These are phyloP conservation scores for Rhinichthys osculus DNA, from an alignment of 2,797 vertebrate genomes.

Conservation along the genomic window DNA sequence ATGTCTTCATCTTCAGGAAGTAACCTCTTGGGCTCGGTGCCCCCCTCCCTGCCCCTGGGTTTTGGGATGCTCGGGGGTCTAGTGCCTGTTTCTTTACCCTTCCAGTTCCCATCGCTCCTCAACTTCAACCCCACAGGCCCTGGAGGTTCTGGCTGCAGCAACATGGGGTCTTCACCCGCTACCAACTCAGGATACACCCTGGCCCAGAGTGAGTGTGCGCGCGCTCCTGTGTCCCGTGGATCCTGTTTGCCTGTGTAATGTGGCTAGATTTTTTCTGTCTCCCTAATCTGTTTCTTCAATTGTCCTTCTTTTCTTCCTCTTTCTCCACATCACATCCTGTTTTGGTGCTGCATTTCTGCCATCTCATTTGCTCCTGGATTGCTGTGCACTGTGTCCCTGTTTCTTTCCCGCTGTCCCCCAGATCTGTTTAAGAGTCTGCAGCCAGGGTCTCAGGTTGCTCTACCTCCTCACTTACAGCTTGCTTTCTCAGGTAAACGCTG, in stretches of 20 bases:
- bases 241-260: background rate
- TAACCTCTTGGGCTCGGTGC: constrained; percentile 83
- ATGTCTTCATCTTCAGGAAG: constrained; percentile 84
- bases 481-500: constrained; percentile 91
- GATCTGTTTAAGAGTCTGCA: constrained; percentile 99
- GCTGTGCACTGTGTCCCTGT: constrained; percentile 31
- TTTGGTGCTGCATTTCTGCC: constrained; percentile 37
- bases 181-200: constrained; percentile 95
- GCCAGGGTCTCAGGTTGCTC: constrained; percentile 91
- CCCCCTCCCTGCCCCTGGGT: constrained; percentile 91
- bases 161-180: constrained; percentile 87
- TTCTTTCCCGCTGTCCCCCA: constrained; percentile 72
- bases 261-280: constrained; percentile 24
- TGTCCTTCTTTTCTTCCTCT: background rate
- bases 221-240: background rate
- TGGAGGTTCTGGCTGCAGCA: constrained; percentile 72
- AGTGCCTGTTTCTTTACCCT: constrained; percentile 96
- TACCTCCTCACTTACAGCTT: constrained; percentile 97
- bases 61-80: constrained; percentile 97
- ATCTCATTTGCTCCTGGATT: constrained; percentile 46
- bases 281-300: constrained; percentile 36
- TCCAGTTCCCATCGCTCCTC: constrained; percentile 93
- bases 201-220: constrained; percentile 88
- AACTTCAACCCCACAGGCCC: constrained; percentile 83
- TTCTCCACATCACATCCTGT: background rate